Evolutionary conservation across 2,113 vertebrate species (phyloP), one percentile per base, ranked within the genome.

Genomic region (Indicator indicator): DNA sequence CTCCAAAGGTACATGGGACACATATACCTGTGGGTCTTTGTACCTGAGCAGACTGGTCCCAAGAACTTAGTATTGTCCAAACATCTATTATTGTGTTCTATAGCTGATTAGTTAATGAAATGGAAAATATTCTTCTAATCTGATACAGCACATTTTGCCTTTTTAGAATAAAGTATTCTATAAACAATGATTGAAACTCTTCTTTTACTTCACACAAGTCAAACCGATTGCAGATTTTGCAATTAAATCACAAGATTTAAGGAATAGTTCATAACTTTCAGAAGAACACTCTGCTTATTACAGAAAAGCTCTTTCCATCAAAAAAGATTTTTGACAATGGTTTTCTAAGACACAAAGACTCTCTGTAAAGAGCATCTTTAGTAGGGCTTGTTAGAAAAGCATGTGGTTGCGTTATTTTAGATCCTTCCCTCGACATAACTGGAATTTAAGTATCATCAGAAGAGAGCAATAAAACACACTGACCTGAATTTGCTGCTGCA

Each of bases 401-500:
- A 11, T 32, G 30, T 75, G 92, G 81, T 70, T 95, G 88, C 73
- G 95, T 91, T 87, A 91, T 96, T 95, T 97, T 94, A 97, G 87
- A 95, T 88, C 67, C 42, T 96, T 96, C 87, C 65, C 55, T 92
- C 88, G 95, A 89, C 94, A 95, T 93, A 95, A 77, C 94, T 86
- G 91, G 75, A 96, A 96, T 77, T 83, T 93, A 97, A 97, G 78
- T 69, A 94, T 96, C 96, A 96, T 97, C 97, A 97, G 93, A 96
- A 36, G 86, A 97, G 93, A 96, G 91, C 94, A 96, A 97, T 98
- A 97, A 98, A 98, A 97, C 77, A 97, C 95, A 99, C 99, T 98
- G 98, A 99, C 99, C 99, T 99, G 99, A 98, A 99, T 99, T 98
- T 99, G 99, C 97, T 99, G 99, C 98, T 99, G 99, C 93, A 99